Evolutionary conservation across 2,113 vertebrate species (phyloP), one percentile per base, ranked within the genome.

Genomic region (Cyanoliseus patagonus): DNA sequence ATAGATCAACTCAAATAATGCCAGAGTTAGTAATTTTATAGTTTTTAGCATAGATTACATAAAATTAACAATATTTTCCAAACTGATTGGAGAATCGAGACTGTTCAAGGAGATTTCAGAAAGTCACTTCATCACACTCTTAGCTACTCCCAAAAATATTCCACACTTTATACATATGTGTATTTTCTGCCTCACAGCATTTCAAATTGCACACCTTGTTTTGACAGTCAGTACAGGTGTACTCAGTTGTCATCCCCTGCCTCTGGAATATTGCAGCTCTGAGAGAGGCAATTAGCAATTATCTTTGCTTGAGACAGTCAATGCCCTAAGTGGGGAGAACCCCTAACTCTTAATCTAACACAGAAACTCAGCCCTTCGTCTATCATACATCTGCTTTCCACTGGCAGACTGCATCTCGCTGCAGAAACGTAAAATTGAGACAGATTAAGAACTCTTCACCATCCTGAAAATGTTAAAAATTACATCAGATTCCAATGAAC

Each of bases 401-500:
- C 49, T 51, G 25, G 39, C 46, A 83, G 63, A 49, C 13, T 81
- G 12, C 37, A 39, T 51, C n/a, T 70, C 37, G 35, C 24, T 35
- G 22, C 17, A 52, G 11, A 90, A 85, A 80, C 17, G 49, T 14
- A 79, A 67, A 82, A 90, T 8, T 77, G 44, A 83, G 68, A 44
- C 31, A 76, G 66, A 49, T 62, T 3, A 69, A 76, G 62, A 70
- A 20, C 22, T 67, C n/a, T 22, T 80, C 53, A 59, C 4, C 13
- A 75, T 66, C 24, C 75, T 77, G 64, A 86, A 89, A 77, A 84
- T 51, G 37, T 51, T 66, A 89, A 6, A 62, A 64, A 80, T 66
- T 79, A 67, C n/a, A 51, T 87, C 57, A 49, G 15, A 57, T 83
- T 90, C 33, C 66, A 92, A 35, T 13, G 18, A 69, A 5, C 11